A percentile compares a stretch with the other conserved stretches of the same genome.
Conservation (phyloP, 1,140 invertebrate species). For the Cherax quadricarinatus region DNA sequence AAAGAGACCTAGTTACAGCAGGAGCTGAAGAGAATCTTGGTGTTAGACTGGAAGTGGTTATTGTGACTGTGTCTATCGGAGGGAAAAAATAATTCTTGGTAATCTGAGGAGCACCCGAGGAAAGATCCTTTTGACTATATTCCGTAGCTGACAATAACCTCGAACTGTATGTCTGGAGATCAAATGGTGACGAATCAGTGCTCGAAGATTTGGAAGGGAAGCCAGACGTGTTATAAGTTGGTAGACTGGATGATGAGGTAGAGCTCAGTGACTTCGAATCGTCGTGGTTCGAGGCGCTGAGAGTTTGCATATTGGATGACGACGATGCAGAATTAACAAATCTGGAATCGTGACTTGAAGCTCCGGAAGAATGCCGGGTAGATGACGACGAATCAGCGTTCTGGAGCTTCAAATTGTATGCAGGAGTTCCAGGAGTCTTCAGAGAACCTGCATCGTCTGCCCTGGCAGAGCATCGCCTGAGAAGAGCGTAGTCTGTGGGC, state of each 20-base stretch:
- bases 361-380: background rate
- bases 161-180: background rate
- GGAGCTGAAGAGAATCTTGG: background rate
- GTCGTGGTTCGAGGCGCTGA: background rate
- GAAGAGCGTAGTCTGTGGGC: slow-evolving; percentile 29
- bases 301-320: background rate
- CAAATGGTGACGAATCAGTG: background rate
- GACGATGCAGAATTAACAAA: background rate
- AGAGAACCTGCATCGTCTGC: background rate
- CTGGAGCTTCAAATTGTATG: background rate
- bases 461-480: background rate
- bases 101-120: background rate
- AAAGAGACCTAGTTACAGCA: background rate
- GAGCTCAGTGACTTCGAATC: background rate
- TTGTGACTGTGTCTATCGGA: background rate
- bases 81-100: background rate
- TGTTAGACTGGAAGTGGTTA: background rate
- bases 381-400: background rate
- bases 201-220: no score
- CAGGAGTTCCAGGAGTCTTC: background rate
- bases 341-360: background rate
- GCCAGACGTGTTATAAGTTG: no score
- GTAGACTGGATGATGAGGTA: no score
- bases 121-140: background rate
- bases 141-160: background rate